These are phyloP conservation scores for Ylistrum balloti DNA, from an alignment of 1,140 invertebrate genomes.

Conservation along the genomic window DNA sequence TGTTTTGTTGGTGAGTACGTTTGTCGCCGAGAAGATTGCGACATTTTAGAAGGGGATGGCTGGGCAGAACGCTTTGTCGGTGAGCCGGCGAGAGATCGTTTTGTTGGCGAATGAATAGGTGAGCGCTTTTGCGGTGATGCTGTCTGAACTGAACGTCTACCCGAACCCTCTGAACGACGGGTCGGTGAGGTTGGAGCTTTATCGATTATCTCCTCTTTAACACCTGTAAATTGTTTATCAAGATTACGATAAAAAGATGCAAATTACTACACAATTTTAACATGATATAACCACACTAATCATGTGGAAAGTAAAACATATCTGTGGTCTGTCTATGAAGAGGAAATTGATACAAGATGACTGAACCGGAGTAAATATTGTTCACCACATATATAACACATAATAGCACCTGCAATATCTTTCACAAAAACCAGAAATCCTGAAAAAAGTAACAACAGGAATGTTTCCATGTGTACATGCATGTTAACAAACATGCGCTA, in stretches of 20 bases:
- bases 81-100: constrained; percentile 8
- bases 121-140: neutral
- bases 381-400: no score
- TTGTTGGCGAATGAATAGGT: constrained; percentile 32
- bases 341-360: no score
- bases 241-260: neutral
- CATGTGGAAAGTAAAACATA: no score
- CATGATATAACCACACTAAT: no score
- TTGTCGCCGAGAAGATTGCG: neutral
- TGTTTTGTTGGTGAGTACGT: neutral
- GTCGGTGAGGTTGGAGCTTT: neutral
- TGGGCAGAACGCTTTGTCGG: neutral
- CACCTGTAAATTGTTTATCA: neutral
- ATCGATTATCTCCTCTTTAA: constrained; percentile 27
- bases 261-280: no score
- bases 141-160: constrained; percentile 8
- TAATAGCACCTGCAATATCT: no score
- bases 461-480: neutral
- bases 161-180: constrained; percentile 21
- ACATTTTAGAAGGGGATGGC: constrained; percentile 17
- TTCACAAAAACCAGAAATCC: no score
- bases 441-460: no score
- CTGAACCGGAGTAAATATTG: no score
- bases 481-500: neutral
- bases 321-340: no score